Conservation (phyloP, 2,797 vertebrate species). For the Typhlichthys eigenmanni region DNA sequence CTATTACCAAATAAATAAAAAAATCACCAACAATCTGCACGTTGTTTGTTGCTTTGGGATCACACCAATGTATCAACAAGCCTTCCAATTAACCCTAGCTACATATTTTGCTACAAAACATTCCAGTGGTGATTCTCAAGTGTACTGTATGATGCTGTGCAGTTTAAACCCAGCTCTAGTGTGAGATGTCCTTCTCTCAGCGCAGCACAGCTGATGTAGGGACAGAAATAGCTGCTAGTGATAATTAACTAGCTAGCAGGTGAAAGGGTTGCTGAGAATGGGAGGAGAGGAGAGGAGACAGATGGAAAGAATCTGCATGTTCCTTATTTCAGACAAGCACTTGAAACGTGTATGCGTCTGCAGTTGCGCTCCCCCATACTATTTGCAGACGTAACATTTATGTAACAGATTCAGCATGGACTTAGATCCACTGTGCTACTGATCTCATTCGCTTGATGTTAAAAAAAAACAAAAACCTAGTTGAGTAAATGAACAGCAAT, state of each 20-base stretch:
- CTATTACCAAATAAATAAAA: background rate
- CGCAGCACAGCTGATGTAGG: conserved; percentile 12
- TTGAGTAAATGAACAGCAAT: conserved; percentile 23
- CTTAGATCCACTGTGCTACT: too few species aligned
- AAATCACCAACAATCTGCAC: background rate
- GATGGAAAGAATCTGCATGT: conserved; percentile 52
- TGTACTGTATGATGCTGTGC: background rate
- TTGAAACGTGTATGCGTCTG: background rate
- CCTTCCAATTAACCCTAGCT: background rate
- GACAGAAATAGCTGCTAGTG: conserved; percentile 54
- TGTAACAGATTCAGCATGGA: too few species aligned
- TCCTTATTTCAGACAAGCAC: conserved; percentile 44
- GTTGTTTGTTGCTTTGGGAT: background rate
- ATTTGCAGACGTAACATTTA: conserved; percentile 34
- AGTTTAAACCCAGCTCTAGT: background rate
- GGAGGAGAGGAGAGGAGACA: conserved; percentile 47
- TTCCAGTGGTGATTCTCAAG: too few species aligned
- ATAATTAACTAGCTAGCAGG: conserved; percentile 63
- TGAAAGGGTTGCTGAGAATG: conserved; percentile 57
- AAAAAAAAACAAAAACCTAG: background rate
- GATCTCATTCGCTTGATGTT: background rate
- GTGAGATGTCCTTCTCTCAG: conserved; percentile 30
- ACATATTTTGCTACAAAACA: too few species aligned
- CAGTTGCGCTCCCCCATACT: conserved; percentile 13
- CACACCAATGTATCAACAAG: background rate